A percentile compares a stretch with the other conserved stretches of the same genome.
Evolutionary conservation across 2,797 vertebrate genomes (phyloP).

Genomic region (Leucoraja ocellata): DNA sequence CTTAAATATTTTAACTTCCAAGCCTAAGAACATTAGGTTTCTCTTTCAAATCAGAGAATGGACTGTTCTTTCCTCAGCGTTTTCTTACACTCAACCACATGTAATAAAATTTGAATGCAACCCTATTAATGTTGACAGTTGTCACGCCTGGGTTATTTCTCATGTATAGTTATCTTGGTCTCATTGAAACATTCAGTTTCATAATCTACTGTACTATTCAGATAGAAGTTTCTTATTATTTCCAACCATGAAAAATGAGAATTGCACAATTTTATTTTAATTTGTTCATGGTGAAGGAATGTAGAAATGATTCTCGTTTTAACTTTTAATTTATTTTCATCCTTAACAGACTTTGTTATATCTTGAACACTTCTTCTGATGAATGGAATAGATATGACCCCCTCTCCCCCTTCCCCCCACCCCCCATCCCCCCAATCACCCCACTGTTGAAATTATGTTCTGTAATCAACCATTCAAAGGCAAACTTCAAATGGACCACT

Average conservation of each 20-base stretch:
- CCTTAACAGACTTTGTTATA: neutral
- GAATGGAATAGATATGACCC: neutral
- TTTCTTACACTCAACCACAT: neutral
- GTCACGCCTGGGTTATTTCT: neutral
- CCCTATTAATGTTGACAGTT: neutral
- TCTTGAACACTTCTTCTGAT: neutral
- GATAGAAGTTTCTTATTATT: neutral
- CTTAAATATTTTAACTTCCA: conserved; percentile 30
- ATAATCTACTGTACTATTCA: neutral
- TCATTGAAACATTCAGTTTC: neutral
- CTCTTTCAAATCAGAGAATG: neutral
- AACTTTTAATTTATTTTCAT: neutral
- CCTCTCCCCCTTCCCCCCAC: too few species aligned
- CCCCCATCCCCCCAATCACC: too few species aligned
- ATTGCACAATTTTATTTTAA: neutral
- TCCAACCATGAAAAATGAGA: neutral
- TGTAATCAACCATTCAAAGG: neutral
- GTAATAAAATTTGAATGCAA: neutral
- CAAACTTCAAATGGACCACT: neutral
- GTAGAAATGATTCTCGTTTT: neutral
- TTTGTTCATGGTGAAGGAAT: neutral
- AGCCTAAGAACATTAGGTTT: neutral
- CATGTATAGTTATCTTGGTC: neutral
- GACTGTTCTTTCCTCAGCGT: too few species aligned
- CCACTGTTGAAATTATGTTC: neutral